A percentile compares a stretch with the other conserved stretches of the same genome.
Conservation (phyloP, 2,888 invertebrate genomes). For the Phymatocera aterrima region DNA sequence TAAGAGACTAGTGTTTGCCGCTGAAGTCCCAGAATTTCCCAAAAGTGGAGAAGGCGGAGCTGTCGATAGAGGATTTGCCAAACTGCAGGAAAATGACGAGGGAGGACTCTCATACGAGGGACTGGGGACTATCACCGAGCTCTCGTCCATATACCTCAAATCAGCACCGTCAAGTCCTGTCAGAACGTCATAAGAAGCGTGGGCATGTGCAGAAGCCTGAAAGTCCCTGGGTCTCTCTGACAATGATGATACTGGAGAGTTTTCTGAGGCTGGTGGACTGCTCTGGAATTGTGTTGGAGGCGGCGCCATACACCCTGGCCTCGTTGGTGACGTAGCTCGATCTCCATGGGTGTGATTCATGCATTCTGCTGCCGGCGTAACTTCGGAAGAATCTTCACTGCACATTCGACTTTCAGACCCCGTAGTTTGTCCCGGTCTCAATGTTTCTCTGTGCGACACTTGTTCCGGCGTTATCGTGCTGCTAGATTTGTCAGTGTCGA, state of each 20-base stretch:
- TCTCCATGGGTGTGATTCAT: not conserved
- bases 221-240: conserved; percentile 78
- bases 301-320: conserved; percentile 82
- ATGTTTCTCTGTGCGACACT: conserved; percentile 57
- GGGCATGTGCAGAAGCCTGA: conserved; percentile 77
- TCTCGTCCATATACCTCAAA: conserved; percentile 93
- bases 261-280: conserved; percentile 81
- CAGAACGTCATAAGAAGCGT: conserved; percentile 85
- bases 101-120: conserved; percentile 88
- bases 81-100: conserved; percentile 76
- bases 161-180: conserved; percentile 91
- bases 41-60: conserved; percentile 80
- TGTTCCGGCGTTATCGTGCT: conserved; percentile 73
- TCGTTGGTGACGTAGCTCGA: conserved; percentile 57
- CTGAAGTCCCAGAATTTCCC: conserved; percentile 73
- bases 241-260: conserved; percentile 74
- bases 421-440: conserved; percentile 10
- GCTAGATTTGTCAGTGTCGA: conserved; percentile 76
- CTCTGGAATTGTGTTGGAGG: conserved; percentile 85
- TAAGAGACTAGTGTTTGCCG: conserved; percentile 81
- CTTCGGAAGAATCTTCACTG: conserved; percentile 54
- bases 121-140: conserved; percentile 88
- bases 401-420: conserved; percentile 18
- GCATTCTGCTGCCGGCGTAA: conserved; percentile 59
- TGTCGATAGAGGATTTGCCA: conserved; percentile 75